Percentiles rank a stretch among this genome's conserved stretches.
phyloP scores from a whole-genome alignment of 1,140 invertebrate species.

The Pogonus chalceus region DNA sequence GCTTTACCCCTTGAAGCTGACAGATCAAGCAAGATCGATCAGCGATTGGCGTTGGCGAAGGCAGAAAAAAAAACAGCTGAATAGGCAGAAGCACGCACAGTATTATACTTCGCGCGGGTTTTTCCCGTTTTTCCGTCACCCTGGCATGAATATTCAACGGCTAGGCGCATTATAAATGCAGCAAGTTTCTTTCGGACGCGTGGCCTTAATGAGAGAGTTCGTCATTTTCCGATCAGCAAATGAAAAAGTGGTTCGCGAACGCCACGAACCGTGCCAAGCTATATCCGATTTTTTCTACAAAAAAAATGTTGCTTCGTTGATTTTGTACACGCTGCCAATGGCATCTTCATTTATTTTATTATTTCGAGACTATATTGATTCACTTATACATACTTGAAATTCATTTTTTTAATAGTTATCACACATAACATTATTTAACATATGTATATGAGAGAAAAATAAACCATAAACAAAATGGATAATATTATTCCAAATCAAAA shows the following conservation, averaged over 20 bases:
- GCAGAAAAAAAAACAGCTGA: conserved; percentile 1
- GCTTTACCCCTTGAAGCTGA: not conserved
- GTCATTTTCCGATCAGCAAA: conserved; percentile 2
- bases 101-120: not conserved
- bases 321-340: too few relatives aligned
- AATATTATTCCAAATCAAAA: too few relatives aligned
- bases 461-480: too few relatives aligned
- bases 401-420: too few relatives aligned
- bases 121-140: not conserved
- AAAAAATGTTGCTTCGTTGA: too few relatives aligned
- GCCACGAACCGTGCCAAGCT: not conserved
- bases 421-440: too few relatives aligned
- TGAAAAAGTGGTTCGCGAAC: not conserved
- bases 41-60: not conserved
- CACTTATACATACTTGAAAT: too few relatives aligned
- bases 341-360: too few relatives aligned
- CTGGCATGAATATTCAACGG: not conserved
- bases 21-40: conserved; percentile 4
- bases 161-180: not conserved
- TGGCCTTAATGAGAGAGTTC: not conserved
- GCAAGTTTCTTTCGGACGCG: not conserved
- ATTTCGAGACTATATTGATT: too few relatives aligned
- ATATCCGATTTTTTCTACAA: too few relatives aligned
- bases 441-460: too few relatives aligned
- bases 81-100: conserved; percentile 2